Conservation (phyloP, 2,888 invertebrate species). For the Ametastegia equiseti region DNA sequence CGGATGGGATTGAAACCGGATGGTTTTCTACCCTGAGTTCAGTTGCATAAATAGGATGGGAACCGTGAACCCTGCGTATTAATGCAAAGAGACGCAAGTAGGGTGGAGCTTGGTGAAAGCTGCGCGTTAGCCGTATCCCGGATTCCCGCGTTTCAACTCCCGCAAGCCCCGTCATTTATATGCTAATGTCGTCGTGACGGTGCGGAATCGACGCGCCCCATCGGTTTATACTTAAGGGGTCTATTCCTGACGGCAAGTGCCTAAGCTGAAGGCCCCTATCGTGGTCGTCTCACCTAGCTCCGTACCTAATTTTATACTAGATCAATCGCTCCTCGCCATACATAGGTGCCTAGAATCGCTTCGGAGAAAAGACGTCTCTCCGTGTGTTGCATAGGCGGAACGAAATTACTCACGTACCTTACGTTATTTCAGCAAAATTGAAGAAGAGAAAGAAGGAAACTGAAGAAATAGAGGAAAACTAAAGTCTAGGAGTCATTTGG, state of each 20-base stretch:
- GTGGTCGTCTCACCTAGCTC: slow-evolving; percentile 2
- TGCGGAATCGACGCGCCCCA: slow-evolving; percentile 44
- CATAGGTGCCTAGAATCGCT: neutral
- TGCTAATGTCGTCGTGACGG: slow-evolving; percentile 51
- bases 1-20: neutral
- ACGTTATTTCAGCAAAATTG: neutral
- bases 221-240: slow-evolving; percentile 35
- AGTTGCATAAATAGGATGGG: neutral
- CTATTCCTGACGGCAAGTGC: slow-evolving; percentile 36
- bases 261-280: neutral
- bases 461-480: too few relatives aligned
- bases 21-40: neutral
- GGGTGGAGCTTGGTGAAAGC: neutral
- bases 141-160: neutral
- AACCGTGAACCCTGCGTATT: neutral
- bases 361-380: neutral
- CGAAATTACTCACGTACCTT: neutral
- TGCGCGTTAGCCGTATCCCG: slow-evolving; percentile 19
- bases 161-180: slow-evolving; percentile 53
- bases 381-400: neutral
- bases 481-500: too few relatives aligned
- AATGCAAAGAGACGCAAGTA: slow-evolving; percentile 23
- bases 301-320: slow-evolving; percentile 31
- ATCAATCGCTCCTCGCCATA: slow-evolving; percentile 15
- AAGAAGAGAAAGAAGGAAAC: neutral